Conservation (phyloP, 2,797 vertebrate genomes). For the Onychomys leucogaster region DNA sequence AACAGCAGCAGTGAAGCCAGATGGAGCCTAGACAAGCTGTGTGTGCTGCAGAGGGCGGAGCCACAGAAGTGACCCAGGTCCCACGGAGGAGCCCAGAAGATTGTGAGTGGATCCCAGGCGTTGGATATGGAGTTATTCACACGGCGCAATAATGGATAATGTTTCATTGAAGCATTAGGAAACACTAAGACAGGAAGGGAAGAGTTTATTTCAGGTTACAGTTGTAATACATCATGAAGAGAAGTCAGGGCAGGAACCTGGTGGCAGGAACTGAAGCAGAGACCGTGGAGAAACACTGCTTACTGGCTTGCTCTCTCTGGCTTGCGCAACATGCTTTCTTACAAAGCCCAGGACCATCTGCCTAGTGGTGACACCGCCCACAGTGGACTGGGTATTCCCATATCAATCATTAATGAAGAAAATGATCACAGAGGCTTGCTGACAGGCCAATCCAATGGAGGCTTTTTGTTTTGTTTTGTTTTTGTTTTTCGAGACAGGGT, state of each 20-base stretch:
- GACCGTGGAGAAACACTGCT: background rate
- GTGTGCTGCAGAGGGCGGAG: background rate
- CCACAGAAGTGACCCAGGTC: background rate
- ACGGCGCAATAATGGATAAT: no score
- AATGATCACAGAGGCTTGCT: no score
- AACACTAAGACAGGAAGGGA: no score
- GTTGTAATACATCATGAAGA: no score
- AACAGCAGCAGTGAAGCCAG: background rate
- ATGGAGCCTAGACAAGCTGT: background rate
- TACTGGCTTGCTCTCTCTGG: background rate
- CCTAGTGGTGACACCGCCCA: background rate
- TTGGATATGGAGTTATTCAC: background rate
- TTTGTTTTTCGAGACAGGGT: no score
- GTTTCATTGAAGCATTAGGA: no score
- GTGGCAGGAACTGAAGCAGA: background rate
- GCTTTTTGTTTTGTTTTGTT: no score
- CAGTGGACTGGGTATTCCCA: background rate
- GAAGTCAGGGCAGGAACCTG: background rate
- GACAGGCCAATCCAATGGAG: background rate
- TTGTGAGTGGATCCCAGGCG: background rate
- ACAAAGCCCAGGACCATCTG: background rate
- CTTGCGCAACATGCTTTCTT: background rate
- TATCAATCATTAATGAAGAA: background rate
- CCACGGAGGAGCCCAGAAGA: background rate
- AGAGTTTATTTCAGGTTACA: no score